Conservation (phyloP, 2,888 invertebrate species). For the Lacanobia wlatinum region DNA sequence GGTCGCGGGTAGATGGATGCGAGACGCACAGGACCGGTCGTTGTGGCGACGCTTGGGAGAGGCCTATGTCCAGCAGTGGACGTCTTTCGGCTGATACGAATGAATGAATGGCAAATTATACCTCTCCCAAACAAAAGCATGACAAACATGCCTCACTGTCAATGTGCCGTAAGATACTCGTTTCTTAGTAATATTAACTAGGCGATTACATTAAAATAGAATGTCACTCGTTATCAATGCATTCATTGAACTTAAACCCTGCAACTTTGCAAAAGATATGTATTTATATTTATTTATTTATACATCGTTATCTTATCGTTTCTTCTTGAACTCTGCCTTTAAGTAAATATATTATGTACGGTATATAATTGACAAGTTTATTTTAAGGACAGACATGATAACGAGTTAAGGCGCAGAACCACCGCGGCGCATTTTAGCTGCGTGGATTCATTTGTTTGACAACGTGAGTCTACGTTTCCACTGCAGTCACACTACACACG, state of each 20-base stretch:
- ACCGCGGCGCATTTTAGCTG: too few relatives aligned
- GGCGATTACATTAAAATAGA: background rate
- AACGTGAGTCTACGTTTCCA: too few relatives aligned
- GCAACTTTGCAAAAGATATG: constrained; percentile 17
- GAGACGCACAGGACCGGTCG: too few relatives aligned
- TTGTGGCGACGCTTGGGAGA: too few relatives aligned
- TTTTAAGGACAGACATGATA: constrained; percentile 25
- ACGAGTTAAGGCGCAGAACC: background rate
- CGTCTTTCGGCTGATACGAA: too few relatives aligned
- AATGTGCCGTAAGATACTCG: background rate
- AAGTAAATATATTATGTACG: background rate
- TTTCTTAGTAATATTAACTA: background rate
- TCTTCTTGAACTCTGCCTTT: constrained; percentile 31
- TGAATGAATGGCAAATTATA: too few relatives aligned
- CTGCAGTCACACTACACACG: too few relatives aligned
- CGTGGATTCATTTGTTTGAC: too few relatives aligned
- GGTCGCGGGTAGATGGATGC: too few relatives aligned
- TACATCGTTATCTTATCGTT: constrained; percentile 26
- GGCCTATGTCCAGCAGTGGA: too few relatives aligned
- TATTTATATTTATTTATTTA: constrained; percentile 27
- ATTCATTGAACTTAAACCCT: constrained; percentile 44
- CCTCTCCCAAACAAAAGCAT: too few relatives aligned
- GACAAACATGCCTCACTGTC: background rate
- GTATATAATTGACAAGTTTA: background rate
- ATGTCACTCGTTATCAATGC: constrained; percentile 8